phyloP scores from a whole-genome alignment of 2,797 vertebrate species.

The Natrix natrix region DNA sequence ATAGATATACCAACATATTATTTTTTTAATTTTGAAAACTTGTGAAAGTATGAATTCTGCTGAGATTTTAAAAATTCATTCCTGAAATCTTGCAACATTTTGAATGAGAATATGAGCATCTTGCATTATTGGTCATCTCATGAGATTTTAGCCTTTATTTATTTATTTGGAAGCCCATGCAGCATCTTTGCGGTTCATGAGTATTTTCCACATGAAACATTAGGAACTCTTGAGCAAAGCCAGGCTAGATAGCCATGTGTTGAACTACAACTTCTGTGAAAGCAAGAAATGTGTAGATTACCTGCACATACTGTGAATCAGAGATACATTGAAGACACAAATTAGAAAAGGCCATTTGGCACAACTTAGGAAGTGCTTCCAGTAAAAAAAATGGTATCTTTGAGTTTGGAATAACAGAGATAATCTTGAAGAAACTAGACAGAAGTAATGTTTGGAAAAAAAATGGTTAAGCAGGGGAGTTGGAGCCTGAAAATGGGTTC shows the following conservation, averaged over 20 bases:
- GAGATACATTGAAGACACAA: neutral
- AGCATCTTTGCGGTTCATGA: neutral
- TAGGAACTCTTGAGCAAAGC: neutral
- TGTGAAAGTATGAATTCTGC: neutral
- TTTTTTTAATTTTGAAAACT: neutral
- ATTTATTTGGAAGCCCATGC: neutral
- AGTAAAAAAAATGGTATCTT: neutral
- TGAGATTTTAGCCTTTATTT: neutral
- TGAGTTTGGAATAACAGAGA: neutral
- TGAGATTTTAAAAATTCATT: neutral
- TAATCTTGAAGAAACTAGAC: neutral
- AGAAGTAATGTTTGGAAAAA: neutral
- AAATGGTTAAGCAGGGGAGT: neutral
- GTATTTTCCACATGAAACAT: neutral
- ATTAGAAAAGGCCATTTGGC: neutral
- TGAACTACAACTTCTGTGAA: neutral
- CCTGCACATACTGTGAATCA: neutral
- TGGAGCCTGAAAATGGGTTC: neutral
- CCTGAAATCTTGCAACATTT: constrained; percentile 10
- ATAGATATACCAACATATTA: neutral
- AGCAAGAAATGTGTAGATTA: neutral
- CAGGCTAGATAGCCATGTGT: neutral
- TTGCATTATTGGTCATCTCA: neutral
- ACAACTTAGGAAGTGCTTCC: neutral
- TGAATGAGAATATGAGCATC: neutral